These are phyloP conservation scores for Lycodopsis pacificus DNA, from an alignment of 2,797 vertebrate species.

Conservation along the genomic window DNA sequence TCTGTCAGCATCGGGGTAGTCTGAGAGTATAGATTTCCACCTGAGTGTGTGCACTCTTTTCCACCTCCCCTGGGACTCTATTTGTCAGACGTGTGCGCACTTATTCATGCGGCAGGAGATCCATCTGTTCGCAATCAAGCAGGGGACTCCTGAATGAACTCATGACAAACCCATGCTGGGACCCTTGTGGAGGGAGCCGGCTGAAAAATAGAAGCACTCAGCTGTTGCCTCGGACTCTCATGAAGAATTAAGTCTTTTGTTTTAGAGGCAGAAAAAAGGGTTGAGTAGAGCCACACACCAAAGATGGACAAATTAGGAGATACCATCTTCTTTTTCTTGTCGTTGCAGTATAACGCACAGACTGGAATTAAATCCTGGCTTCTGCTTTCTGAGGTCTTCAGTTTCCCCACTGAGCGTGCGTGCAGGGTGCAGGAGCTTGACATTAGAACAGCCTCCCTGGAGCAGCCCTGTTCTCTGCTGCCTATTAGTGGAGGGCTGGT, in stretches of 20 bases:
- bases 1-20: slow-evolving; percentile 3
- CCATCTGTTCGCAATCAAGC: slow-evolving; percentile 59
- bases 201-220: slow-evolving; percentile 13
- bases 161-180: background rate
- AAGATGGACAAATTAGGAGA: background rate
- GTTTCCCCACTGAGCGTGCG: background rate
- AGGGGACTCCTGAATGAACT: slow-evolving; percentile 31
- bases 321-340: background rate
- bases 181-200: background rate
- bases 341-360: background rate
- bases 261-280: background rate
- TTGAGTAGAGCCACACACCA: background rate
- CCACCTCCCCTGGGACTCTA: slow-evolving; percentile 9
- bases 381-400: background rate
- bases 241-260: slow-evolving; percentile 12
- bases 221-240: background rate
- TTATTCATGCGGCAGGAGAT: slow-evolving; percentile 20
- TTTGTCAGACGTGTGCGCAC: slow-evolving; percentile 25
- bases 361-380: background rate
- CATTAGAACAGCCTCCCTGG: slow-evolving; percentile 24
- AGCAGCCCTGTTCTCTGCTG: slow-evolving; percentile 40
- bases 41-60: slow-evolving; percentile 18
- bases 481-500: slow-evolving; percentile 36
- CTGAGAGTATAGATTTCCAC: slow-evolving; percentile 50
- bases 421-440: background rate